Evolutionary conservation across 2,113 vertebrate genomes (phyloP).

Genomic region (Ursus arctos): DNA sequence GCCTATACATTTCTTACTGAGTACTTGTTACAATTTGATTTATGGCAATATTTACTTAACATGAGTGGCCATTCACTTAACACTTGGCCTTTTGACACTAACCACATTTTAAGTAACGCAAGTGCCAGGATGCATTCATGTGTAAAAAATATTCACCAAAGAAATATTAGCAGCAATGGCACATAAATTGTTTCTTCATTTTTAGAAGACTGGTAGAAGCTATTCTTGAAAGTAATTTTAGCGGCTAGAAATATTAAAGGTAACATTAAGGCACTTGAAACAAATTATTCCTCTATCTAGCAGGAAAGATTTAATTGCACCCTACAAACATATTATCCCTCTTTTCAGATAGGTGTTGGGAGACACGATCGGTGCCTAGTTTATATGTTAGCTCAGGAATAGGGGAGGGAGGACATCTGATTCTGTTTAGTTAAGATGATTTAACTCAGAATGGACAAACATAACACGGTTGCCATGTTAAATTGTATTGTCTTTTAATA

Average conservation of each 20-base stretch:
- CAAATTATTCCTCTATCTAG: slow-evolving; percentile 20
- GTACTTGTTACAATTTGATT: slow-evolving; percentile 4
- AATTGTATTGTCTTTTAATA: background rate
- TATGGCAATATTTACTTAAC: slow-evolving; percentile 33
- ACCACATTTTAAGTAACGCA: slow-evolving; percentile 46
- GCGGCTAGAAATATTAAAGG: background rate
- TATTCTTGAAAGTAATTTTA: slow-evolving; percentile 54
- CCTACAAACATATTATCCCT: background rate
- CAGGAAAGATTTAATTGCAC: slow-evolving; percentile 5
- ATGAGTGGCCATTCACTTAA: slow-evolving; percentile 48
- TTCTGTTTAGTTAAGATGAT: background rate
- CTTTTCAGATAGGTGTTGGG: background rate
- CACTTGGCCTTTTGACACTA: slow-evolving; percentile 39
- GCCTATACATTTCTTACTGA: background rate
- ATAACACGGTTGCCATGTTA: background rate
- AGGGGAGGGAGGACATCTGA: background rate
- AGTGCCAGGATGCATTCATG: background rate
- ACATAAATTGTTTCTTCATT: slow-evolving; percentile 59
- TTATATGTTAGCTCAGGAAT: background rate
- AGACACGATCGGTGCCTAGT: background rate
- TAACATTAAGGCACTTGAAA: slow-evolving; percentile 5
- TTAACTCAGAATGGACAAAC: background rate
- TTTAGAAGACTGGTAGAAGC: slow-evolving; percentile 28
- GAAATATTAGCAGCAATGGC: slow-evolving; percentile 14
- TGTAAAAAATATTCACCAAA: slow-evolving; percentile 38